A percentile compares a stretch with the other conserved stretches of the same genome.
Evolutionary conservation across 2,797 vertebrate genomes (phyloP).

Genomic region (Chloroceryle inda): DNA sequence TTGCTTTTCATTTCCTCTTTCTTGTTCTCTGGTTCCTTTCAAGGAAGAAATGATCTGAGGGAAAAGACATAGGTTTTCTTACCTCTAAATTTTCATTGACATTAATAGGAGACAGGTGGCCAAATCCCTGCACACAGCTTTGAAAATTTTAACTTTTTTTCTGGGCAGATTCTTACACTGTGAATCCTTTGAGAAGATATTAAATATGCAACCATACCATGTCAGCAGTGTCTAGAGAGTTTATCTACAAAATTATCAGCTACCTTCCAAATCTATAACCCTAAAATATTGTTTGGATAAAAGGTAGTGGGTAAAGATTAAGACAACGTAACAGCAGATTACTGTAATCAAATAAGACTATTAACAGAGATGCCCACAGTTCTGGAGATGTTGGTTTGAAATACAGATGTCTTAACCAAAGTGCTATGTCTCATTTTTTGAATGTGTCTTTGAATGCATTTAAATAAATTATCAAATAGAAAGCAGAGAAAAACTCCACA

Average conservation of each 20-base stretch:
- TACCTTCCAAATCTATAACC: constrained; percentile 73
- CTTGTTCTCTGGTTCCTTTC: constrained; percentile 28
- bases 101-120: constrained; percentile 66
- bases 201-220: constrained; percentile 57
- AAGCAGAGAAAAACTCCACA: constrained; percentile 23
- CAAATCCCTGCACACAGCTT: constrained; percentile 39
- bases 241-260: constrained; percentile 69
- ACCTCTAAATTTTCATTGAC: constrained; percentile 65
- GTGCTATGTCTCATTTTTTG: constrained; percentile 79
- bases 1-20: constrained; percentile 66
- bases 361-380: constrained; percentile 65
- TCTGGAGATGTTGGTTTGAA: constrained; percentile 77
- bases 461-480: constrained; percentile 80
- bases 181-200: constrained; percentile 47
- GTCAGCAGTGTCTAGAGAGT: constrained; percentile 61
- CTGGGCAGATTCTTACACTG: neutral
- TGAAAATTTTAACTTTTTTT: constrained; percentile 46
- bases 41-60: constrained; percentile 35
- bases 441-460: constrained; percentile 78
- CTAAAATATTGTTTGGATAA: constrained; percentile 79
- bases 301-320: constrained; percentile 73
- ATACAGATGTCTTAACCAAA: constrained; percentile 80
- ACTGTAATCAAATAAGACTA: constrained; percentile 75
- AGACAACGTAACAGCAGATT: constrained; percentile 65
- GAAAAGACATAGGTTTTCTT: constrained; percentile 29